Evolutionary conservation across 2,888 invertebrate genomes (phyloP), one percentile per base, ranked within the genome.

Genomic region (Melangyna quadrimaculata): DNA sequence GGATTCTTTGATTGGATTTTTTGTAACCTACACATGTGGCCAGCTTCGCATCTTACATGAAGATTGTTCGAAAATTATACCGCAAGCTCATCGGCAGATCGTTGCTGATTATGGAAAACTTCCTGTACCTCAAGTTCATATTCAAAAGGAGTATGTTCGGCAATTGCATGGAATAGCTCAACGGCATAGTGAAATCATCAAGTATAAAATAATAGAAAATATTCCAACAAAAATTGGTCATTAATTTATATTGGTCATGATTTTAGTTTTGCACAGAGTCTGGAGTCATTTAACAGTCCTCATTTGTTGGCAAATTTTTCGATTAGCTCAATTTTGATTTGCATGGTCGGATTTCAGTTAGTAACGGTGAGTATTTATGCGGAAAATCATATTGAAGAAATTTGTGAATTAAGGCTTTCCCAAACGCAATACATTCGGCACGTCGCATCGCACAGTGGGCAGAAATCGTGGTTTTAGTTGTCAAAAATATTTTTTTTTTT

Each of bases 301-400:
- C 91, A 91, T 32, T 87, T 92, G 24, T 87, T 92, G 32, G 89
- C 91, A 0, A 92, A 92, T 87, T 89, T 92, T 24, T 88, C 89
- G 12, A 90, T 92, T 63, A 92, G 92, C 32, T 90, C 92, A 0
- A 87, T 92, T 40, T 87, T 92, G 9, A 92, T 92, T 74, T 92
- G 92, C 70, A 90, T 92, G 90, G 91, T 92, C 19, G 92, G 92
- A 19, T 91, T 92, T 89, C 92, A 92, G 73, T 89, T 92, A 61
- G 90, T 91, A 1, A 91, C 91, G 22, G 91, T 91, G 83, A 70
- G 81, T 78, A 8, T 61, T 0, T 27, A 9, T 8, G 24, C 0
- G 9, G 0, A 2, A 19, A 17, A 14, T 43, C 3, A 37, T 14
- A 37, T 37, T 37, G n/a, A 32, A 32, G 6, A 27, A n/a, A 32